A percentile compares a stretch with the other conserved stretches of the same genome.
These are phyloP conservation scores for Meta bourneti DNA, from an alignment of 2,888 invertebrate species.

Conservation along the genomic window DNA sequence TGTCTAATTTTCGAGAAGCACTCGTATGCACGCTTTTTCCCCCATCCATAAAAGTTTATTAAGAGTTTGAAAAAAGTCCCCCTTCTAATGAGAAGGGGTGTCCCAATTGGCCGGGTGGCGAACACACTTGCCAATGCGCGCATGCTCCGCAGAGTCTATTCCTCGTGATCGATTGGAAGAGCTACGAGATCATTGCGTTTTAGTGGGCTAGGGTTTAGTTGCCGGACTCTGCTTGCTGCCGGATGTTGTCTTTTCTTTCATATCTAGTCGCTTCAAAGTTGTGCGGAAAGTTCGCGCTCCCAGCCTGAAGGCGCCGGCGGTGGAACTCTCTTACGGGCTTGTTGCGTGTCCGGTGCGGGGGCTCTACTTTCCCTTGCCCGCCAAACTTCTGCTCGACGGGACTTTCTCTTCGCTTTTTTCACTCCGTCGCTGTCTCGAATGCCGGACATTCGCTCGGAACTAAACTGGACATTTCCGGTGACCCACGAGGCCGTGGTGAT, in stretches of 20 bases:
- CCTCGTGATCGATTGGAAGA: constrained; percentile 72
- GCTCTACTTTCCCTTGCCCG: background rate
- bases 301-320: constrained; percentile 8
- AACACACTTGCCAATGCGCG: constrained; percentile 42
- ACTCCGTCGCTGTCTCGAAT: background rate
- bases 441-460: background rate
- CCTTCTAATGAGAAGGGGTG: constrained; percentile 51
- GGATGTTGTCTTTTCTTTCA: constrained; percentile 55
- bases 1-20: background rate
- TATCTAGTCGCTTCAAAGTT: constrained; percentile 23
- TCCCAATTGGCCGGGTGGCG: constrained; percentile 60
- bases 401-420: background rate
- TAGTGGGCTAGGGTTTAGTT: constrained; percentile 72
- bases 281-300: constrained; percentile 44
- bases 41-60: constrained; percentile 54
- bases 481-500: too few relatives aligned
- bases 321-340: constrained; percentile 48
- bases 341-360: constrained; percentile 58
- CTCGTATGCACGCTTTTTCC: background rate
- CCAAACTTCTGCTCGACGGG: background rate
- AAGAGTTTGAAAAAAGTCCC: constrained; percentile 47
- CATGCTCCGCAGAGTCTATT: constrained; percentile 65
- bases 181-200: constrained; percentile 74
- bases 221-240: constrained; percentile 60
- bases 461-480: too few relatives aligned